A percentile compares a stretch with the other conserved stretches of the same genome.
These are phyloP conservation scores for Alethe diademata DNA, from an alignment of 2,113 vertebrate genomes.

Conservation along the genomic window DNA sequence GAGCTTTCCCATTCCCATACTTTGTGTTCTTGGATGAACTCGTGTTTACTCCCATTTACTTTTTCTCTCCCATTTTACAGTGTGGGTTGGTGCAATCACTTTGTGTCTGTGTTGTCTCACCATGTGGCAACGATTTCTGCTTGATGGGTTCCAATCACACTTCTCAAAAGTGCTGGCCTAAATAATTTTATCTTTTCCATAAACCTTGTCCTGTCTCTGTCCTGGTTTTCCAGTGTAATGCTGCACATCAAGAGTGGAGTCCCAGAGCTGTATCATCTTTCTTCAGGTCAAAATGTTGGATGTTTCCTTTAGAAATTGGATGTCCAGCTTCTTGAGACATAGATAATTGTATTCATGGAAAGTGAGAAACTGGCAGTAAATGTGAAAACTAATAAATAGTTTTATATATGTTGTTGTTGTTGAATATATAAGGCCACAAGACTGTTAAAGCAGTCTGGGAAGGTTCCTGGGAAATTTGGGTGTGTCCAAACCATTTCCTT, in stretches of 20 bases:
- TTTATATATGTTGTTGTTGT: neutral
- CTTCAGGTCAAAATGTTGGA: neutral
- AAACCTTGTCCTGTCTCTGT: neutral
- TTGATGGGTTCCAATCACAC: neutral
- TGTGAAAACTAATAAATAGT: neutral
- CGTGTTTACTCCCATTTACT: neutral
- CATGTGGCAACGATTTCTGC: accelerated
- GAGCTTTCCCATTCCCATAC: neutral
- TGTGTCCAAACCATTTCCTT: neutral
- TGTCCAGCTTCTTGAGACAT: neutral
- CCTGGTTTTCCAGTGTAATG: neutral
- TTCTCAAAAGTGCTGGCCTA: neutral
- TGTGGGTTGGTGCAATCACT: neutral
- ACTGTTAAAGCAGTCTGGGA: neutral
- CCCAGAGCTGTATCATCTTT: neutral
- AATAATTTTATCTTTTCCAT: neutral
- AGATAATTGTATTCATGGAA: neutral
- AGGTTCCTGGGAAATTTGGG: neutral
- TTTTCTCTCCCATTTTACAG: neutral
- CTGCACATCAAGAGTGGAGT: neutral
- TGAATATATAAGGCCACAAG: neutral
- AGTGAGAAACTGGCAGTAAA: neutral
- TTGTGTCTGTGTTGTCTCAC: neutral
- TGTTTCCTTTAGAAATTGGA: neutral
- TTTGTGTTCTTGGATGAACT: neutral